phyloP scores from a whole-genome alignment of 2,113 vertebrate species.

The Austrofundulus limnaeus region DNA sequence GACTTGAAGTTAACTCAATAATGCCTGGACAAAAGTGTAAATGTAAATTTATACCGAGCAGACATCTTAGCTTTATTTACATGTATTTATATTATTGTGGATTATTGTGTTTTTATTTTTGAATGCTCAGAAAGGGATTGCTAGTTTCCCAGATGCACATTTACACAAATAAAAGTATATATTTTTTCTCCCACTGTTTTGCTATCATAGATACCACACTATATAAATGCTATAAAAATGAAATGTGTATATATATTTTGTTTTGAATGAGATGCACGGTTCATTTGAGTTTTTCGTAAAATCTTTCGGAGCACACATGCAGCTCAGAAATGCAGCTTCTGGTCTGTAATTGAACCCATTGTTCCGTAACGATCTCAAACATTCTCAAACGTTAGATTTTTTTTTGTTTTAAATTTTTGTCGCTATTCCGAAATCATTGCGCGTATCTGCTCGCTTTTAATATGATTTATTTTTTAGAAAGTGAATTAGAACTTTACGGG shows the following conservation, averaged over 20 bases:
- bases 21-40: slow-evolving; percentile 44
- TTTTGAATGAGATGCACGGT: slow-evolving; percentile 13
- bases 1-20: slow-evolving; percentile 65
- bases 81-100: neutral
- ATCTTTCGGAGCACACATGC: slow-evolving; percentile 1
- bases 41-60: slow-evolving; percentile 8
- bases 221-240: neutral
- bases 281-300: neutral
- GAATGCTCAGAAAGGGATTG: slow-evolving; percentile 15
- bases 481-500: neutral
- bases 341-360: neutral
- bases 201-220: neutral
- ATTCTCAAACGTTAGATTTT: neutral
- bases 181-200: too few species aligned
- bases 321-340: slow-evolving; percentile 16
- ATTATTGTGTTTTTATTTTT: slow-evolving; percentile 11
- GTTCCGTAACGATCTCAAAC: neutral
- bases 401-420: neutral
- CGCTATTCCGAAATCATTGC: neutral
- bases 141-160: neutral
- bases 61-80: neutral
- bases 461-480: slow-evolving; percentile 6
- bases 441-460: slow-evolving; percentile 9
- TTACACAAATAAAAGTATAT: slow-evolving; percentile 7
- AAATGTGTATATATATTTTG: neutral